These are phyloP conservation scores for Ramazzottius varieornatus DNA, from an alignment of 2,888 invertebrate species.

Conservation along the genomic window DNA sequence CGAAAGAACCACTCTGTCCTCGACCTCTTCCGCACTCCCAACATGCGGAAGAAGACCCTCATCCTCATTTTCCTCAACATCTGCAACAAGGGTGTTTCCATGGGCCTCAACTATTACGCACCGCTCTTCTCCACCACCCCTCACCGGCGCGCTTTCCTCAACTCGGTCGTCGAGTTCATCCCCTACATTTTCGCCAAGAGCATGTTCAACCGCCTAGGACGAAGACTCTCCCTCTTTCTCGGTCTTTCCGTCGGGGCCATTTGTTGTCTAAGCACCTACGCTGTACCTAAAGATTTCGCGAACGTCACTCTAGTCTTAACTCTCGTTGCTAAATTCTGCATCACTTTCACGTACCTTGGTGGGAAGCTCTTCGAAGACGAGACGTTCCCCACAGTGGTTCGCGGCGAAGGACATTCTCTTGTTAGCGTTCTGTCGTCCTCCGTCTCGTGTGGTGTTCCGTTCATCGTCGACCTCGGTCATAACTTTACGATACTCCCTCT, in stretches of 20 bases:
- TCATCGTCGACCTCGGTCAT: not conserved
- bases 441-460: not conserved
- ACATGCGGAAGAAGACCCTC: not conserved
- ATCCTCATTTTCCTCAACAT: not conserved
- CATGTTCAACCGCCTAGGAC: not conserved
- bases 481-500: not conserved
- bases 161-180: not conserved
- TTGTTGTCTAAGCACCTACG: not conserved
- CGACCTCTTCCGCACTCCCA: not conserved
- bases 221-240: not conserved
- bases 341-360: not conserved
- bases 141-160: not conserved
- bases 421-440: not conserved
- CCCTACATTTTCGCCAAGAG: not conserved
- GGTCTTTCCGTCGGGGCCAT: not conserved
- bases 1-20: not conserved
- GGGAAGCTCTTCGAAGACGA: constrained; percentile 2
- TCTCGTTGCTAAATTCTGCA: not conserved
- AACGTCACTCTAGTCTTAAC: not conserved
- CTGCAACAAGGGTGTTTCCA: not conserved
- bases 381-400: not conserved
- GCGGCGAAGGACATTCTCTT: not conserved
- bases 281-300: not conserved
- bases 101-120: not conserved
- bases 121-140: not conserved